These are phyloP conservation scores for Acleris holmiana DNA, from an alignment of 2,888 invertebrate species.

Conservation along the genomic window DNA sequence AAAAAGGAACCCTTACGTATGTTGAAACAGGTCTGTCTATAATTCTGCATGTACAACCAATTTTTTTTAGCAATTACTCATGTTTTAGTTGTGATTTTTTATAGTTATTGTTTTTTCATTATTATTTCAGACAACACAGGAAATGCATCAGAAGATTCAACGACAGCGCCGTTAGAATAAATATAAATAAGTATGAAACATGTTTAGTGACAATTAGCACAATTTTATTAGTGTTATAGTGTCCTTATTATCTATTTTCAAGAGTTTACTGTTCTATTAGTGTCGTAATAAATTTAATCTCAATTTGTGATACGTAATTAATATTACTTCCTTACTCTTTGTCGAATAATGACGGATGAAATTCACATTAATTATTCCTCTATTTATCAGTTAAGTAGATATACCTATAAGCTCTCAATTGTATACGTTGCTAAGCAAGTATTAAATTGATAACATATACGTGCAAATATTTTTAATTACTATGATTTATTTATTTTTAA, in stretches of 20 bases:
- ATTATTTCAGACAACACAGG: slow-evolving; percentile 53
- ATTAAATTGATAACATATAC: slow-evolving; percentile 7
- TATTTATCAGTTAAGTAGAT: not conserved
- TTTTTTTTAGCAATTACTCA: too few relatives aligned
- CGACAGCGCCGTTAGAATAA: slow-evolving; percentile 42
- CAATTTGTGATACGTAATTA: slow-evolving; percentile 15
- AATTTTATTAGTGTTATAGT: slow-evolving; percentile 6
- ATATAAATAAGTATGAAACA: slow-evolving; percentile 8
- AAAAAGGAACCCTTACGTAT: too few relatives aligned
- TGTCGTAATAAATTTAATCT: slow-evolving; percentile 7
- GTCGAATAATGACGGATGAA: not conserved
- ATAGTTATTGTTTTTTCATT: slow-evolving; percentile 8
- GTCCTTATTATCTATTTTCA: too few relatives aligned
- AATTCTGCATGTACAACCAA: too few relatives aligned
- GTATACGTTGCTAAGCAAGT: slow-evolving; percentile 1
- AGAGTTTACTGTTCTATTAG: not conserved
- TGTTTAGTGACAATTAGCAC: slow-evolving; percentile 6
- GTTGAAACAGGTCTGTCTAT: too few relatives aligned
- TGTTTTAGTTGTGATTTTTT: too few relatives aligned
- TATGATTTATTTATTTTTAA: too few relatives aligned
- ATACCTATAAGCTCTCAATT: slow-evolving; percentile 2
- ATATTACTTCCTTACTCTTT: not conserved
- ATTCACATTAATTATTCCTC: not conserved
- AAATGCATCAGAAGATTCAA: slow-evolving; percentile 42
- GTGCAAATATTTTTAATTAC: not conserved